These are phyloP conservation scores for Strongylocentrotus purpuratus DNA, from an alignment of 35 echinoderm and acorn worm genomes.

Conservation along the genomic window DNA sequence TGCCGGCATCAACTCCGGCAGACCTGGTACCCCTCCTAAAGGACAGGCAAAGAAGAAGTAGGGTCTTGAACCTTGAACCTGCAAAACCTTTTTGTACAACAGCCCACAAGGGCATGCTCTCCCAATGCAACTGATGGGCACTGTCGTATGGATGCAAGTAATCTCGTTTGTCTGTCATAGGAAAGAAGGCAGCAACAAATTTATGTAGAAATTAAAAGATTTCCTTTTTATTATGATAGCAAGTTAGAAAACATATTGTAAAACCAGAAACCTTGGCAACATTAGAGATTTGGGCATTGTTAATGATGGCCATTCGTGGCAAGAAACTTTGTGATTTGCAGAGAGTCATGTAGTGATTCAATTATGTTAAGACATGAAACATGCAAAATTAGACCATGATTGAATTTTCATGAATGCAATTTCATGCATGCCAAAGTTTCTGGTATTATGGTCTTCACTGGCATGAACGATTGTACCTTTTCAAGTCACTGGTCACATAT, in stretches of 20 bases:
- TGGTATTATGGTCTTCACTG: background rate
- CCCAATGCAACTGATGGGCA: background rate
- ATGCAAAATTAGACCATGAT: background rate
- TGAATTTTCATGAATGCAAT: background rate
- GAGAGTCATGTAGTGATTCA: background rate
- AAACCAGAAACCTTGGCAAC: background rate
- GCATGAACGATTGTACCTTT: background rate
- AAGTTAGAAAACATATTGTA: background rate
- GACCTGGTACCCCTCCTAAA: constrained; percentile 84
- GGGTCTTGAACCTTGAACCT: background rate
- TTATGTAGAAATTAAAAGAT: background rate
- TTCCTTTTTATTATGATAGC: no score
- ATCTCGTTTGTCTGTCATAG: background rate
- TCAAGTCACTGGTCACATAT: background rate
- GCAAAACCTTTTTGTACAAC: background rate
- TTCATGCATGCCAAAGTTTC: background rate
- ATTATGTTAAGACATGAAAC: background rate
- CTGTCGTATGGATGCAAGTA: background rate
- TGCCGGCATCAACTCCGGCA: constrained; percentile 93
- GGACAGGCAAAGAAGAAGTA: constrained; percentile 62
- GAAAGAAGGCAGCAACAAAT: background rate
- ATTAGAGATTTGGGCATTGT: background rate
- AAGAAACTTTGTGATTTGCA: background rate
- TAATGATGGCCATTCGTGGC: background rate
- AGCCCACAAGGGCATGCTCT: background rate